Conservation (phyloP, 2,888 invertebrate species). For the Halocaridina rubra region DNA sequence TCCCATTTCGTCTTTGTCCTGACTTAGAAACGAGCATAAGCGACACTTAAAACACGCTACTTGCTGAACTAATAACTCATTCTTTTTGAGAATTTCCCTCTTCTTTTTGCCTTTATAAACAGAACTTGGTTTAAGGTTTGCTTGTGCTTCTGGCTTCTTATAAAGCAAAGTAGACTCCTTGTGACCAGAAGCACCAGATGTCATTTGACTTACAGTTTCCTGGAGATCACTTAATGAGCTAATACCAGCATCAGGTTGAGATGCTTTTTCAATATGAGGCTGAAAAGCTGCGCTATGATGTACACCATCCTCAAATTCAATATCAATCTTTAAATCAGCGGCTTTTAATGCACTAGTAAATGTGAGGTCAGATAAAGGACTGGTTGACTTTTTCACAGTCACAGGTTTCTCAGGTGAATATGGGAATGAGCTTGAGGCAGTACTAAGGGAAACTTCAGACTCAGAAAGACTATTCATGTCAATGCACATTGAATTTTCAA, state of each 20-base stretch:
- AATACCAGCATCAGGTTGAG: not conserved
- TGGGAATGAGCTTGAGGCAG: conserved; percentile 25
- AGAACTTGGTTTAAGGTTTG: conserved; percentile 1
- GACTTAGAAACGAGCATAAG: conserved; percentile 50
- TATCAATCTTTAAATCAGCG: conserved; percentile 35
- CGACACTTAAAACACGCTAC: conserved; percentile 61
- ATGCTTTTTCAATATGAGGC: not conserved
- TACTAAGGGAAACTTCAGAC: conserved; percentile 53
- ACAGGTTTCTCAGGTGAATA: conserved; percentile 34
- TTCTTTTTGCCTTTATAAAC: conserved; percentile 22
- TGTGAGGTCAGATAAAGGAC: conserved; percentile 39
- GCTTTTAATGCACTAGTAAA: conserved; percentile 59
- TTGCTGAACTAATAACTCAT: conserved; percentile 52
- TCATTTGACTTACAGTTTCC: not conserved
- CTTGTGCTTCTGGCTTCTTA: conserved; percentile 3
- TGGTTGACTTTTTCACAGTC: conserved; percentile 13
- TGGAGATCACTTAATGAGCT: not conserved
- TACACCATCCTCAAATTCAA: conserved; percentile 9
- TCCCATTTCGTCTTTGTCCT: conserved; percentile 41
- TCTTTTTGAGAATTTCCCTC: conserved; percentile 40
- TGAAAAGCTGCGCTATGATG: not conserved
- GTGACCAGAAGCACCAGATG: not conserved
- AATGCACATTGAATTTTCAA: conserved; percentile 62
- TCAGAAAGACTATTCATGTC: conserved; percentile 59
- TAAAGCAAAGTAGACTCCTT: no score